These are phyloP conservation scores for Acipenser ruthenus DNA, from an alignment of 2,797 vertebrate species.

Conservation along the genomic window DNA sequence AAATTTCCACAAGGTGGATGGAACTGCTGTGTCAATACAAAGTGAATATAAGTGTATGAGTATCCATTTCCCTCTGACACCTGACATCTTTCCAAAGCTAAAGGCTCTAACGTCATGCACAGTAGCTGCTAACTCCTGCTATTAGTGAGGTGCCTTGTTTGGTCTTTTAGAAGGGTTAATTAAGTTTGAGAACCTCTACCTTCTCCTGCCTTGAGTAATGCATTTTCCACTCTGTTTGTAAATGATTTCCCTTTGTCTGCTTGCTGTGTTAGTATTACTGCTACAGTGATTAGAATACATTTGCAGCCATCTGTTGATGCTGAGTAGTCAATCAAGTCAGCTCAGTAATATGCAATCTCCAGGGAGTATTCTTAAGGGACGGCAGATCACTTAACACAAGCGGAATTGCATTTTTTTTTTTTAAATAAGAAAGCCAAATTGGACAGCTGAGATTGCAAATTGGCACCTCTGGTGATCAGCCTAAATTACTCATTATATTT, in stretches of 20 bases:
- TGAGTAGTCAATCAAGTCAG: slow-evolving; percentile 10
- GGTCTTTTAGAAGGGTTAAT: slow-evolving; percentile 16
- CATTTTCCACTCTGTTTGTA: background rate
- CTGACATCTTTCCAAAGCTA: no score
- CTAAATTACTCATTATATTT: background rate
- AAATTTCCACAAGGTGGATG: no score
- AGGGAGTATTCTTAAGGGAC: slow-evolving; percentile 3
- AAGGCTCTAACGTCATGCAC: background rate
- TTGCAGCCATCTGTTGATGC: slow-evolving; percentile 19
- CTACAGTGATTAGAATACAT: slow-evolving; percentile 9
- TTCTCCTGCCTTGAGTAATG: background rate
- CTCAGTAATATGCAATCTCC: background rate
- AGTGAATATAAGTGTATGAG: no score
- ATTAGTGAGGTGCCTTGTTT: no score
- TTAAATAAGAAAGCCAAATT: background rate
- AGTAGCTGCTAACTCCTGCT: no score
- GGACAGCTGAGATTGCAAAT: background rate
- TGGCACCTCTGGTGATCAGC: background rate
- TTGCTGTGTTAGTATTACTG: background rate
- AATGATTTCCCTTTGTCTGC: background rate
- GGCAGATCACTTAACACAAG: background rate
- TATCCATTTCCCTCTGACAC: no score
- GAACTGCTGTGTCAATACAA: no score
- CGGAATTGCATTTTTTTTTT: background rate
- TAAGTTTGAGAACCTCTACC: slow-evolving; percentile 7